Base-by-base conservation (phyloP, 1,140 invertebrate species). In the Drosophila ogumai region DNA sequence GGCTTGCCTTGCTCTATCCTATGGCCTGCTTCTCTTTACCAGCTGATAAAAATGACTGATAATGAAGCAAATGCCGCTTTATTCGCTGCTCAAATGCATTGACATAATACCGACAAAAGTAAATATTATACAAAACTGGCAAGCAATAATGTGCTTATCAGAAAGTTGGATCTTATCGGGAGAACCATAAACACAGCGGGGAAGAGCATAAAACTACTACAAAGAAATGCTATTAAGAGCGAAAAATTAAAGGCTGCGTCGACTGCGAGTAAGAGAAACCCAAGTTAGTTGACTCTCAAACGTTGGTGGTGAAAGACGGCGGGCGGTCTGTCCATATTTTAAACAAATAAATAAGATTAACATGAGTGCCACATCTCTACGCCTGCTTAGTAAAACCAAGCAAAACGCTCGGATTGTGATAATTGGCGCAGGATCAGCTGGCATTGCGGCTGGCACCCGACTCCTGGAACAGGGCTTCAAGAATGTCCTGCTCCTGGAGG, bases 401-500 rank as follows among this genome's bases (percentile, higher is more conserved):
- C 59, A 75, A 61, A 87, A 71, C 6, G 87, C 82, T 10, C 76
- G 78, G 5, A 90, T 95, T 57, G 82, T 95, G 12, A 93, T 95
- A 46, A 90, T 95, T 22, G 95, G 95, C 3, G 94, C 94, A 3
- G 95, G 95, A 22, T 91, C 93, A 12, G 90, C 95, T 0, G 95
- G 95, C 13, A 94, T 95, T 40, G 94, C 94, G 0, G 94, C 95
- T 3, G 95, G 94, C 3, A 93, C 93, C 0, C 93, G 92, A 46
- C 90, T 95, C 2, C 50, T 94, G 4, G 84, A 93, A 49, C 93
- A 94, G 74, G 94, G 94, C 1, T 93, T 95, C 47, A 75, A 77
- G 3, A 93, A 95, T 90, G 78, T 95, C 3, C 85, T 92, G 0
- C 81, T 95, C 52, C 75, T 93, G 6, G 97, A 98, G 93, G 96